Evolutionary conservation across 2,888 invertebrate genomes (phyloP).

Genomic region (Ennomos quercinarius): DNA sequence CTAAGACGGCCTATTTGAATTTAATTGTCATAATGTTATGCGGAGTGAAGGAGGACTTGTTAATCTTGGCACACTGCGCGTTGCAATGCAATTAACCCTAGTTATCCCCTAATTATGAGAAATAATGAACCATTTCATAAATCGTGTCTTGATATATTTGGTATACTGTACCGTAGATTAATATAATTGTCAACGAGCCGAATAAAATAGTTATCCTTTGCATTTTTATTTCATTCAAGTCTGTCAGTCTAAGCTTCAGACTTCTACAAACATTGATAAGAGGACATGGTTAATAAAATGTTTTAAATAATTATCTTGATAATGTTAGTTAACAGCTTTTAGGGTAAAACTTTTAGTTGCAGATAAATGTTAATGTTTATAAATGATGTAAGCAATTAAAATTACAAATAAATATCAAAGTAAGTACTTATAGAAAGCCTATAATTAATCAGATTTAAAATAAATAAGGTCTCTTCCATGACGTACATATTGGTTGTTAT

Average conservation of each 20-base stretch:
- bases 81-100: conserved; percentile 2
- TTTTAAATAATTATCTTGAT: too few relatives aligned
- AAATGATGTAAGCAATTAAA: too few relatives aligned
- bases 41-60: conserved; percentile 16
- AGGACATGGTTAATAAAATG: conserved; percentile 1
- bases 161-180: not conserved
- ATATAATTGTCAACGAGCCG: conserved; percentile 3
- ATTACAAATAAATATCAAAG: too few relatives aligned
- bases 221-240: conserved; percentile 15
- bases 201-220: conserved; percentile 7
- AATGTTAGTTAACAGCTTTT: too few relatives aligned
- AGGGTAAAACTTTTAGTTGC: too few relatives aligned
- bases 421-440: too few relatives aligned
- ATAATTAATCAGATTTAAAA: too few relatives aligned
- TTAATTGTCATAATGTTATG: conserved; percentile 20
- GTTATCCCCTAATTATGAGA: conserved; percentile 16
- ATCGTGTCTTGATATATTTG: not conserved
- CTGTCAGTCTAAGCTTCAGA: not conserved
- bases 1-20: conserved; percentile 4
- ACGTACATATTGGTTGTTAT: too few relatives aligned
- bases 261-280: not conserved
- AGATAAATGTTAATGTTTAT: too few relatives aligned
- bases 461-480: too few relatives aligned
- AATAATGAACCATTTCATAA: conserved; percentile 20
- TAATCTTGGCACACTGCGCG: conserved; percentile 15